Conservation (phyloP, 2,113 vertebrate genomes). For the Boulengeromyrus knoepffleri region DNA sequence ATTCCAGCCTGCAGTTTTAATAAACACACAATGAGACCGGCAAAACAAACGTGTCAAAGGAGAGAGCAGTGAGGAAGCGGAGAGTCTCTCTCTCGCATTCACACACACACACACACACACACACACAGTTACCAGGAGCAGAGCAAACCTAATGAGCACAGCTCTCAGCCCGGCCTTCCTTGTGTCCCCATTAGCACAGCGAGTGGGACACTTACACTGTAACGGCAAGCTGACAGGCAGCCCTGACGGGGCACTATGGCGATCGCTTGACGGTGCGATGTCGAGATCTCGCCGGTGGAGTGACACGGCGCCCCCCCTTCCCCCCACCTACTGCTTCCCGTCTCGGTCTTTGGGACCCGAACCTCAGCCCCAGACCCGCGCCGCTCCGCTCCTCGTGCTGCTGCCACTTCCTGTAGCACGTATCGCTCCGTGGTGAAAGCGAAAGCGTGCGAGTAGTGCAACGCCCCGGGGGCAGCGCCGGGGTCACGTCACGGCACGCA, state of each 20-base stretch:
- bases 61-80: not conserved
- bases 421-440: not conserved
- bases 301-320: not conserved
- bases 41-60: not conserved
- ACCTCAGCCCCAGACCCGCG: not conserved
- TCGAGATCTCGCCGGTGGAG: not conserved
- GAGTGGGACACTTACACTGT: not conserved
- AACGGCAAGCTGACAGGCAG: not conserved
- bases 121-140: not conserved
- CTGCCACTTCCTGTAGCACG: not conserved
- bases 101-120: slow-evolving; percentile 15
- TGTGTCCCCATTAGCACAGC: not conserved
- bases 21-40: not conserved
- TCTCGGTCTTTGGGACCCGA: not conserved
- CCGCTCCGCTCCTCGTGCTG: not conserved
- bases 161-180: not conserved
- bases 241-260: not conserved
- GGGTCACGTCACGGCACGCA: not conserved
- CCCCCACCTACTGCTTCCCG: not conserved
- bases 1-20: not conserved
- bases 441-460: not conserved
- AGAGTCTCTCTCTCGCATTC: not conserved
- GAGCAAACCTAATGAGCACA: not conserved
- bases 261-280: not conserved
- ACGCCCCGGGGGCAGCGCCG: not conserved